Evolutionary conservation across 2,888 invertebrate species (phyloP), one percentile per base, ranked within the genome.

Genomic region (Hirudinaria manillensis): DNA sequence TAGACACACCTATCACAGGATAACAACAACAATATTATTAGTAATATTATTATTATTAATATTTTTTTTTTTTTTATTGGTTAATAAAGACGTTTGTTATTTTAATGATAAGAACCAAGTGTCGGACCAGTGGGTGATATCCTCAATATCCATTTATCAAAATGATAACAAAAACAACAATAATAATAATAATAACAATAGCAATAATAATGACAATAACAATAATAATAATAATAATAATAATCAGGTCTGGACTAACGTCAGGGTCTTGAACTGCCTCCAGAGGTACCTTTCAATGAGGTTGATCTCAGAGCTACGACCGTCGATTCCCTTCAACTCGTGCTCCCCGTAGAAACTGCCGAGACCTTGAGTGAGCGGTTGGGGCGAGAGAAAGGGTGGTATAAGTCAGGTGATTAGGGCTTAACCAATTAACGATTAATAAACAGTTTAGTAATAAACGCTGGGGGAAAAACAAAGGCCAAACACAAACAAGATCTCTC

Each of bases 261-360:
- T 21, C 61, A 78, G 61, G 34, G 75, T 89, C 89, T 80, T 75
- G 53, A 78, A 74, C 34, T 78, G 75, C 24, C 45, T 67, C 70
- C 89, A 89, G 81, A 70, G 84, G 83, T 91, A 88, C 78, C 88
- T 89, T 83, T 93, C 92, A 78, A 92, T 89, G 74, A 92, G 89
- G 83, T 89, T 90, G 75, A 89, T 87, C 85, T 94, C 93, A 83
- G 90, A 90, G 75, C 87, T 75, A 75, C 78, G 80, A 76, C 90
- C 89, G 82, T 90, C 90, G 78, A 92, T 91, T 80, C 91, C 89
- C 6, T 93, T 87, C 80, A 91, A 89, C 77, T 89, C 88, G 86
- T 82, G 81, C 27, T 82, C 82, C 32, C 95, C 96, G 86, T 92
- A 96, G 80, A 97, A 89, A 72, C 91, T 91, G 21, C 92, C 94